Percentiles rank a stretch among this genome's conserved stretches.
Evolutionary conservation across 1,140 invertebrate genomes (phyloP).

Genomic region (Danaus melanippus): DNA sequence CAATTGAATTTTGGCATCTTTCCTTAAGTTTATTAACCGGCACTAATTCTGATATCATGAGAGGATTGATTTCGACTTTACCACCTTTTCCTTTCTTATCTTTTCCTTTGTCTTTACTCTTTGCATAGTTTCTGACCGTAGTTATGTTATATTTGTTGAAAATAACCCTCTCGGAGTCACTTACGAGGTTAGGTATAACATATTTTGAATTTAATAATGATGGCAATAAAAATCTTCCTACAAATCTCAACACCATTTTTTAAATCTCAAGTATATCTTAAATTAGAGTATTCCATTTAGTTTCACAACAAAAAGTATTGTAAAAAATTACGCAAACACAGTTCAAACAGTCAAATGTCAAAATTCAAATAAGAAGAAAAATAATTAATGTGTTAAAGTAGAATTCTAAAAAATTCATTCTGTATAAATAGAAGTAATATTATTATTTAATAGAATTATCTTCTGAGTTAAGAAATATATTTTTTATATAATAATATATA

Average conservation of each 20-base stretch:
- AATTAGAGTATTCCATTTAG: too few relatives aligned
- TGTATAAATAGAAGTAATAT: too few relatives aligned
- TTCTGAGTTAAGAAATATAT: too few relatives aligned
- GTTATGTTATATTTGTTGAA: slow-evolving; percentile 27
- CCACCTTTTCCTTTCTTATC: slow-evolving; percentile 74
- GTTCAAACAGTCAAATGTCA: too few relatives aligned
- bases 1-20: slow-evolving; percentile 77
- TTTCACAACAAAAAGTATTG: too few relatives aligned
- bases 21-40: slow-evolving; percentile 78
- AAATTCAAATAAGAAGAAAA: too few relatives aligned
- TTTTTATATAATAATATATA: too few relatives aligned
- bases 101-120: slow-evolving; percentile 77
- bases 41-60: slow-evolving; percentile 79
- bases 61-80: slow-evolving; percentile 79
- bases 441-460: too few relatives aligned
- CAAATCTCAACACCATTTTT: slow-evolving; percentile 42
- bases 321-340: too few relatives aligned
- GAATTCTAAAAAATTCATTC: too few relatives aligned
- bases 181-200: slow-evolving; percentile 26
- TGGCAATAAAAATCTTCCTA: slow-evolving; percentile 37
- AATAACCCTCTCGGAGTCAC: slow-evolving; percentile 23
- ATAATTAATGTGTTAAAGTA: too few relatives aligned
- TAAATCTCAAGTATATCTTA: too few relatives aligned
- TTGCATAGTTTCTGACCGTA: slow-evolving; percentile 54
- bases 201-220: slow-evolving; percentile 30